Conservation (phyloP, 2,113 vertebrate species). For the Percina caprodes region DNA sequence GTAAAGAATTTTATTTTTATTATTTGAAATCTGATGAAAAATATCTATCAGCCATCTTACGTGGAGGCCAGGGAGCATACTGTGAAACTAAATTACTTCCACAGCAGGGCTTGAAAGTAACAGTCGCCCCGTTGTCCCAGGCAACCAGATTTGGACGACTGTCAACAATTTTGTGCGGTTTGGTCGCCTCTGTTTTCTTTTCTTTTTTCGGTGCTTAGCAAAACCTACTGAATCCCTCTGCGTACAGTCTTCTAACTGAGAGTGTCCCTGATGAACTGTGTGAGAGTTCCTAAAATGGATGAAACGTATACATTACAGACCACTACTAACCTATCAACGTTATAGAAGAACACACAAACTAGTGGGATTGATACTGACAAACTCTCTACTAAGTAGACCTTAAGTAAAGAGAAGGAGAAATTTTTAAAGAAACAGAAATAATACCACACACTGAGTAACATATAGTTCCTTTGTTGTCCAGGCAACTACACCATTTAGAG, state of each 20-base stretch:
- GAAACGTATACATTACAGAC: not conserved
- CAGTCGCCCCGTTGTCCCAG: slow-evolving; percentile 36
- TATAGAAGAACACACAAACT: not conserved
- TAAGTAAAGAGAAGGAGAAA: not conserved
- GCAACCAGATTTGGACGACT: slow-evolving; percentile 63
- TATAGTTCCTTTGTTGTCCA: not conserved
- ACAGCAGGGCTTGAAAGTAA: slow-evolving; percentile 46
- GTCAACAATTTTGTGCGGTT: slow-evolving; percentile 64
- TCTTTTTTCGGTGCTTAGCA: slow-evolving; percentile 44
- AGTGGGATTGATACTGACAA: not conserved
- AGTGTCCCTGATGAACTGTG: slow-evolving; percentile 23
- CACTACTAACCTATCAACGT: not conserved
- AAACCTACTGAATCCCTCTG: slow-evolving; percentile 34
- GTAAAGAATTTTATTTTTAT: not conserved
- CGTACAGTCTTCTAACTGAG: slow-evolving; percentile 4
- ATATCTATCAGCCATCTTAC: slow-evolving; percentile 32
- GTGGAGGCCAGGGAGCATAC: slow-evolving; percentile 24
- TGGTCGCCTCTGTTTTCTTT: slow-evolving; percentile 44
- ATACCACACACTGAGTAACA: not conserved
- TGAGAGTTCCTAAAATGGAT: slow-evolving; percentile 2
- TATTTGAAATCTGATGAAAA: slow-evolving; percentile 19
- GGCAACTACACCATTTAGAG: not conserved
- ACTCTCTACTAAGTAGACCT: no score
- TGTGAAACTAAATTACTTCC: slow-evolving; percentile 57
- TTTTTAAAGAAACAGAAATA: not conserved